A percentile compares a stretch with the other conserved stretches of the same genome.
These are phyloP conservation scores for Hipposideros larvatus DNA, from an alignment of 2,797 vertebrate genomes.

Conservation along the genomic window DNA sequence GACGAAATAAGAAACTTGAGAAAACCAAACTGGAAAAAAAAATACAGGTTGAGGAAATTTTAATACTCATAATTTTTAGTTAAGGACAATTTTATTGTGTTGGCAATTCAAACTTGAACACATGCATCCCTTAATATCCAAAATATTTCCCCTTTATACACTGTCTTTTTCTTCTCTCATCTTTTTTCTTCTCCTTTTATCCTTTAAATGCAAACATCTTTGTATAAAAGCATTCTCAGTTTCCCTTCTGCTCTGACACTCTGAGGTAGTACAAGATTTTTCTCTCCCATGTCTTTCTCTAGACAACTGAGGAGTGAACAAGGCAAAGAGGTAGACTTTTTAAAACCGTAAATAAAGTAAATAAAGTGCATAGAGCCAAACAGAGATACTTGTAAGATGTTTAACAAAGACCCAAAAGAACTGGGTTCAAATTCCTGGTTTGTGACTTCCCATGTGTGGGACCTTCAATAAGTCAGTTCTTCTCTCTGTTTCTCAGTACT, in stretches of 20 bases:
- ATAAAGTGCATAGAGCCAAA: background rate
- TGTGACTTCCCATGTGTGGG: background rate
- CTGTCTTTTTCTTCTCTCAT: background rate
- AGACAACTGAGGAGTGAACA: background rate
- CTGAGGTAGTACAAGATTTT: background rate
- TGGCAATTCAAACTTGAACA: conserved; percentile 39
- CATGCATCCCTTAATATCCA: background rate
- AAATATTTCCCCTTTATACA: background rate
- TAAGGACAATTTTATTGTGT: conserved; percentile 3
- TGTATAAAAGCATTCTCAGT: background rate
- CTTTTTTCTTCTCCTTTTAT: background rate
- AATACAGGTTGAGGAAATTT: background rate
- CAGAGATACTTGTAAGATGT: background rate
- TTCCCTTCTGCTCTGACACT: background rate
- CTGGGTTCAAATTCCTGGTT: background rate
- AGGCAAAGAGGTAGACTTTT: background rate
- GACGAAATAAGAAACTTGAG: conserved; percentile 42
- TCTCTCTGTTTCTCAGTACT: background rate
- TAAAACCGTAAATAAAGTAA: background rate
- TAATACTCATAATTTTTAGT: background rate
- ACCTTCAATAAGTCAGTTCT: background rate
- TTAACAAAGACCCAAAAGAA: background rate
- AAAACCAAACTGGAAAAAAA: background rate
- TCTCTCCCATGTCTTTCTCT: conserved; percentile 20
- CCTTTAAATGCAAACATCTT: conserved; percentile 45